Evolutionary conservation across 2,888 invertebrate species (phyloP).

Genomic region (Oligia fasciuncula): DNA sequence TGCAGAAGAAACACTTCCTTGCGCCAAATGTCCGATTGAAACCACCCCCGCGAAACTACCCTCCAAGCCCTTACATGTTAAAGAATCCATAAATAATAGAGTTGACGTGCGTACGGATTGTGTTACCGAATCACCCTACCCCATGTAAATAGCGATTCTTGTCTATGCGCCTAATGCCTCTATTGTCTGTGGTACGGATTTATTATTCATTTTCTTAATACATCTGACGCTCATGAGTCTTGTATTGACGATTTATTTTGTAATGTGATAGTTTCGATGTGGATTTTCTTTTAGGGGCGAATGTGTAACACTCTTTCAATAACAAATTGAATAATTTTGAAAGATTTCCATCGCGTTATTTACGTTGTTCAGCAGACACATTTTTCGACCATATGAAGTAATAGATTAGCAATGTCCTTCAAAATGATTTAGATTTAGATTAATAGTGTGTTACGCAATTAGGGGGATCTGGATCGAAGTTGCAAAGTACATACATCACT

Average conservation of each 20-base stretch:
- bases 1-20: conserved; percentile 87
- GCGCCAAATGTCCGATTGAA: conserved; percentile 86
- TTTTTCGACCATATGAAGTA: too few relatives aligned
- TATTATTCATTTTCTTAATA: conserved; percentile 89
- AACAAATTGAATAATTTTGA: too few relatives aligned
- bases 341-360: too few relatives aligned
- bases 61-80: conserved; percentile 88
- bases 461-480: too few relatives aligned
- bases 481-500: too few relatives aligned
- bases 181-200: conserved; percentile 88
- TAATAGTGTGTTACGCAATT: too few relatives aligned
- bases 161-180: conserved; percentile 88
- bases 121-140: conserved; percentile 81
- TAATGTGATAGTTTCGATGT: conserved; percentile 59
- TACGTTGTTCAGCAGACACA: too few relatives aligned
- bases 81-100: conserved; percentile 90
- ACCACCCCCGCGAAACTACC: conserved; percentile 72
- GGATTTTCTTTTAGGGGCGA: conserved; percentile 42
- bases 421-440: too few relatives aligned
- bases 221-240: conserved; percentile 85
- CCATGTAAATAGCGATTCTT: conserved; percentile 78
- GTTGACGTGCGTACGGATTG: conserved; percentile 88
- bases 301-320: too few relatives aligned
- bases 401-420: too few relatives aligned
- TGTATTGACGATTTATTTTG: conserved; percentile 73